Conservation (phyloP, 2,888 invertebrate genomes). For the Seladonia tumulorum region DNA sequence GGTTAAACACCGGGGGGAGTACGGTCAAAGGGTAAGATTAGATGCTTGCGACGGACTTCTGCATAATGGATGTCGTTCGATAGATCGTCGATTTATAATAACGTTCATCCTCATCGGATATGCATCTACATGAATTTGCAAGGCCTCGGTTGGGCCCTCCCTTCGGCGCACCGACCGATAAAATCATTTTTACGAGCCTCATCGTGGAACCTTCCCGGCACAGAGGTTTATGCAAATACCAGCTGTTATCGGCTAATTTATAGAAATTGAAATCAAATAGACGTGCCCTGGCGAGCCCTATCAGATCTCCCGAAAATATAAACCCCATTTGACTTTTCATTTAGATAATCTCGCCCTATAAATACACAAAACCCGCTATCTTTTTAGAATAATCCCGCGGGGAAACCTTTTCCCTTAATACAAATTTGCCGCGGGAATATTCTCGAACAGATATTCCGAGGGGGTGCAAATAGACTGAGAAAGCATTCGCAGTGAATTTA, state of each 20-base stretch:
- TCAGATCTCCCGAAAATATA: neutral
- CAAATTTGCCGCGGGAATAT: neutral
- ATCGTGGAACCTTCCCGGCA: neutral
- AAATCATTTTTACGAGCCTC: slow-evolving; percentile 12
- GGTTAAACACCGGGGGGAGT: slow-evolving; percentile 53
- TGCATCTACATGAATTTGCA: slow-evolving; percentile 32
- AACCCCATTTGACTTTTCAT: neutral
- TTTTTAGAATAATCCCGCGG: neutral
- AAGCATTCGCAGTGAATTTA: no score
- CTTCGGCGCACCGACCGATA: neutral
- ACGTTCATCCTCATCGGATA: slow-evolving; percentile 30
- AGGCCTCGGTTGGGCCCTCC: neutral
- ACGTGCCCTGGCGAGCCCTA: neutral
- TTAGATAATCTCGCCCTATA: slow-evolving; percentile 1
- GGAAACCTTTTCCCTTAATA: neutral
- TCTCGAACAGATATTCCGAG: neutral
- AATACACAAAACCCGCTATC: neutral
- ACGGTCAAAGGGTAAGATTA: slow-evolving; percentile 52
- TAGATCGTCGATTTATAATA: slow-evolving; percentile 60
- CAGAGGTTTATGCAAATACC: slow-evolving; percentile 7
- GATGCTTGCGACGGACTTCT: slow-evolving; percentile 54
- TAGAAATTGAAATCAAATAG: neutral
- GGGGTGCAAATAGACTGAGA: neutral
- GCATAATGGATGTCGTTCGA: slow-evolving; percentile 68
- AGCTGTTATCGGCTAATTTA: neutral